Base-by-base conservation (phyloP, 1,140 invertebrate genomes). In the Drosophila simulans region DNA sequence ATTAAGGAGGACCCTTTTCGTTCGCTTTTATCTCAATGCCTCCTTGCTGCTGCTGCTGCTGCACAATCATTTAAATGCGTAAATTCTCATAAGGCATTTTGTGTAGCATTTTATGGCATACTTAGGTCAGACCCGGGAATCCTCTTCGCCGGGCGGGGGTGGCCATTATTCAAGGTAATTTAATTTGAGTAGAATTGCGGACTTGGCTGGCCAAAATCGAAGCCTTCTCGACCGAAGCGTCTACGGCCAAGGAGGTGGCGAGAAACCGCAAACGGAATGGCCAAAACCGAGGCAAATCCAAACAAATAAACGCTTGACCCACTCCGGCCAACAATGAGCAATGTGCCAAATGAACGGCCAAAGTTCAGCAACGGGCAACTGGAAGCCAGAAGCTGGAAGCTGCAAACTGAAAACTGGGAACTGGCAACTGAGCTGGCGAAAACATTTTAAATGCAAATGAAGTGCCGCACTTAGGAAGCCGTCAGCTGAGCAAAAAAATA, bases 391-490 rank as follows among this genome's bases (percentile, higher is more conserved):
- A 31, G 22, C 27, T n/a, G 60, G 17, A 57, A 31, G 31, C 31
- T 5, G 7, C 5, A 27, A 27, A 7, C 27, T 27, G 27, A 7
- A 27, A 27, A 27, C 27, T 2, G 31, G 31, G 2, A 31, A 31
- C 31, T 31, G 31, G 31, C 31, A 84, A 77, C 74, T 69, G 65
- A 83, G 76, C 80, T 64, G 76, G 77, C 80, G 72, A 89, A 89
- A 88, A 77, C 76, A 88, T 88, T 88, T 88, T 89, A 88, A 88
- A 88, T 88, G 83, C 84, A 88, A 88, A 88, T 88, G 83, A 88
- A 88, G 84, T 88, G 76, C 60, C 79, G 60, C 83, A 89, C 84
- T 89, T 88, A 80, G 68, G 57, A 68, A 62, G 62, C 70, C 83
- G 78, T 75, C 72, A 84, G 68, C 77, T 78, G 68, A 62, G 53